Evolutionary conservation across 2,888 invertebrate genomes (phyloP), one percentile per base, ranked within the genome.

Genomic region (Andrena dorsata): DNA sequence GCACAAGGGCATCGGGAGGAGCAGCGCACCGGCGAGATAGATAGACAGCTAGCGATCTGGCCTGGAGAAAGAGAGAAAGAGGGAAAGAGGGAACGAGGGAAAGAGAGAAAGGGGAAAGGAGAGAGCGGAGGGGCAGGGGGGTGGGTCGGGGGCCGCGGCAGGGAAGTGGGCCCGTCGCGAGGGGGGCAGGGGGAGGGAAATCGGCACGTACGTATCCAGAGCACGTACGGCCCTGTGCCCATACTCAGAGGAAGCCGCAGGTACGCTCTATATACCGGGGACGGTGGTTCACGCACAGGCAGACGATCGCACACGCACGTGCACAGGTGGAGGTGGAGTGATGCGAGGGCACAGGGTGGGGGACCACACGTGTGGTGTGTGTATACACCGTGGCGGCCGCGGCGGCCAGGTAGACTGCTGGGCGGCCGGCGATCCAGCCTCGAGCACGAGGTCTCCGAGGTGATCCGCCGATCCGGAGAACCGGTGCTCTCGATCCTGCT

Each of bases 151-250:
- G 65, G n/a, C 26, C n/a, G 6, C 63, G 74, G 58, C 80, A 74
- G 63, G 49, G 83, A 76, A 60, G 64, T 47, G 75, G 76, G 69
- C 64, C 75, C 56, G 23, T 53, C 35, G 49, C 20, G 73, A 49
- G 71, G 82, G 71, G 82, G 65, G 70, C 75, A 79, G 78, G 84
- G 82, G 86, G 80, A 83, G 83, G 90, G 87, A 90, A 91, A 91
- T 90, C 90, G 90, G 90, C 87, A 89, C 87, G 89, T 92, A 92
- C 90, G 92, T 92, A 93, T 90, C 92, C 93, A 87, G 90, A 89
- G 93, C 93, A 93, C 93, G 93, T 93, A 93, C 92, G 90, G 91
- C 91, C 92, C 92, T 91, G 92, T 93, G 92, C 91, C 92, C 93
- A 93, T 93, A 93, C 92, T 89, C 88, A 91, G 91, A 88, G 89